phyloP scores from a whole-genome alignment of 2,113 vertebrate species.

The Typhlomys cinereus region DNA sequence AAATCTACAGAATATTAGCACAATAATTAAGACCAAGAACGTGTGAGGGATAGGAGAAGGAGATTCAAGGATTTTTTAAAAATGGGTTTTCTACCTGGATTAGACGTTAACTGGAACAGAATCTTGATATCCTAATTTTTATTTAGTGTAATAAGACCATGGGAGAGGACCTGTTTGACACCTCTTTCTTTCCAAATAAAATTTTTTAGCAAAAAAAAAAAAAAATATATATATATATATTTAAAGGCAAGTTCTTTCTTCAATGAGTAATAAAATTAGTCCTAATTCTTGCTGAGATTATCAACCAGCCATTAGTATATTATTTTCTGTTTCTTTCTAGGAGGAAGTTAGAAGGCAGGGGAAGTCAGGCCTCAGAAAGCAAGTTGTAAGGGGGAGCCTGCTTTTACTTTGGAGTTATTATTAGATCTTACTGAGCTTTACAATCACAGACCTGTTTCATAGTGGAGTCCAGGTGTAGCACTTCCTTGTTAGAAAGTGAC shows the following conservation, averaged over 20 bases:
- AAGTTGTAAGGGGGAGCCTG: constrained; percentile 16
- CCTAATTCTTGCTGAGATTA: constrained; percentile 43
- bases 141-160: constrained; percentile 59
- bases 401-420: constrained; percentile 71
- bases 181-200: too few species aligned
- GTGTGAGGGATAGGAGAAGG: neutral
- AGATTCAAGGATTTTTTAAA: neutral
- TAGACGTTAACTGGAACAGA: constrained; percentile 36
- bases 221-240: too few species aligned
- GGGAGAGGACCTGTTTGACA: neutral
- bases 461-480: constrained; percentile 55
- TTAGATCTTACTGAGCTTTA: constrained; percentile 46
- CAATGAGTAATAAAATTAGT: neutral
- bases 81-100: constrained; percentile 35
- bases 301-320: neutral
- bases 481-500: too few species aligned
- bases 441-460: constrained; percentile 70
- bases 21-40: constrained; percentile 59
- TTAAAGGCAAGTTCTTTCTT: constrained; percentile 63
- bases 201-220: constrained; percentile 42
- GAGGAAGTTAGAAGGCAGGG: neutral
- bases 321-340: constrained; percentile 14
- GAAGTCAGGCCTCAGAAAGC: constrained; percentile 60
- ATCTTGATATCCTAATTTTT: constrained; percentile 42
- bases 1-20: constrained; percentile 50